phyloP scores from a whole-genome alignment of 92 coral and sea anemone genomes.

The Parazoanthus darwini region DNA sequence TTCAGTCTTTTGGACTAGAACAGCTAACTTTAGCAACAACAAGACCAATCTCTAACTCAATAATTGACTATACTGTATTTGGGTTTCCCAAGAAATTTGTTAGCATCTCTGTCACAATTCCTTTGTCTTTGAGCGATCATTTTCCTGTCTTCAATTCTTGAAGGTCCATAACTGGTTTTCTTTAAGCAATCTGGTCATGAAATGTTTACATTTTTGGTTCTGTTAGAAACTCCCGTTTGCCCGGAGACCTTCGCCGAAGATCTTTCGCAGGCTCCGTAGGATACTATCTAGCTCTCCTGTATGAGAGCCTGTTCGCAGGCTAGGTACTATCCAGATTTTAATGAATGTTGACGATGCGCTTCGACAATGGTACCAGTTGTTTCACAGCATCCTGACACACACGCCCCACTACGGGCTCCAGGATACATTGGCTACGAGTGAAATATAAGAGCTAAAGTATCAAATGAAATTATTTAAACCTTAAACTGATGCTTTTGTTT shows the following conservation, averaged over 20 bases:
- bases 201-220: neutral
- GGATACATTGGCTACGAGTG: conserved; percentile 1
- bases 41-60: neutral
- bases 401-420: neutral
- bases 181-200: conserved; percentile 13
- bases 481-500: too few species aligned
- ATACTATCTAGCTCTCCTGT: conserved; percentile 6
- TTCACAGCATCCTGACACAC: neutral
- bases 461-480: too few species aligned
- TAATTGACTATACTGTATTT: conserved; percentile 6
- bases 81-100: conserved; percentile 3
- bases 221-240: conserved; percentile 18
- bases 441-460: too few species aligned
- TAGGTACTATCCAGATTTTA: neutral
- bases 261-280: conserved; percentile 9
- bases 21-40: neutral
- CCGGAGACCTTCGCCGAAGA: neutral
- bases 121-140: conserved; percentile 30
- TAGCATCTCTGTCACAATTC: conserved; percentile 1
- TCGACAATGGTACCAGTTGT: conserved; percentile 24
- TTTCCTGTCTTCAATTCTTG: conserved; percentile 12
- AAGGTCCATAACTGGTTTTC: conserved; percentile 18
- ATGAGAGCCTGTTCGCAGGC: conserved; percentile 18
- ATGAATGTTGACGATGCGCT: neutral
- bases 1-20: neutral